A percentile compares a stretch with the other conserved stretches of the same genome.
phyloP scores from a whole-genome alignment of 1,140 invertebrate species.

The Bombyx mandarina region DNA sequence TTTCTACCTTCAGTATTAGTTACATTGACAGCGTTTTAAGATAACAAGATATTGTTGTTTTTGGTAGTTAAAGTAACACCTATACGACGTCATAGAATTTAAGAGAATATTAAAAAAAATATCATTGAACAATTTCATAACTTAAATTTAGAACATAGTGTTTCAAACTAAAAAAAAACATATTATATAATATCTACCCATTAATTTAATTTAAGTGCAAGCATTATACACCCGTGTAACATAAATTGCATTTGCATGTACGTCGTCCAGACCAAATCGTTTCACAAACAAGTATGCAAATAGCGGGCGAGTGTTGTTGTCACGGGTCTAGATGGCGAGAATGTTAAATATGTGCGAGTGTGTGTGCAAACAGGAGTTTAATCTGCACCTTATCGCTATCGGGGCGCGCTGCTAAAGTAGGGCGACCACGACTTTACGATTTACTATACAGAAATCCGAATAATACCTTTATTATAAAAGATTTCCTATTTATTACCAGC shows the following conservation, averaged over 20 bases:
- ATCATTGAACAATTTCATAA: too few relatives aligned
- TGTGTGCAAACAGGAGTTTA: slow-evolving; percentile 56
- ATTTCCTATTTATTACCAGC: too few relatives aligned
- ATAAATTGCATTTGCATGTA: slow-evolving; percentile 27
- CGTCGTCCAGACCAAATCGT: slow-evolving; percentile 43
- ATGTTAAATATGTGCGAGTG: slow-evolving; percentile 60
- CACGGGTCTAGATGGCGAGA: slow-evolving; percentile 43
- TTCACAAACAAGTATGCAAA: slow-evolving; percentile 59
- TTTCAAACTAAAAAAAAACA: too few relatives aligned
- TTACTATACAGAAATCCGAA: background rate
- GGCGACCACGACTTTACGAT: background rate
- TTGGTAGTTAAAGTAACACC: too few relatives aligned
- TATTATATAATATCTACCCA: too few relatives aligned
- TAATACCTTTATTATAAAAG: too few relatives aligned
- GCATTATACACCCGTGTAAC: background rate
- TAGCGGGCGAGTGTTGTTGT: slow-evolving; percentile 46
- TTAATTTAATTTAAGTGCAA: background rate
- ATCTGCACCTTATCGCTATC: slow-evolving; percentile 55
- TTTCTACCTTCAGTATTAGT: too few relatives aligned
- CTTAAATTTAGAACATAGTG: too few relatives aligned
- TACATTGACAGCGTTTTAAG: too few relatives aligned
- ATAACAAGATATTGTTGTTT: too few relatives aligned
- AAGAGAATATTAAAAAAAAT: too few relatives aligned
- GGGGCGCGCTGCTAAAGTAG: slow-evolving; percentile 5
- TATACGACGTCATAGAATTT: too few relatives aligned